phyloP scores from a whole-genome alignment of 2,888 invertebrate species.

The Napeogenes sylphis region DNA sequence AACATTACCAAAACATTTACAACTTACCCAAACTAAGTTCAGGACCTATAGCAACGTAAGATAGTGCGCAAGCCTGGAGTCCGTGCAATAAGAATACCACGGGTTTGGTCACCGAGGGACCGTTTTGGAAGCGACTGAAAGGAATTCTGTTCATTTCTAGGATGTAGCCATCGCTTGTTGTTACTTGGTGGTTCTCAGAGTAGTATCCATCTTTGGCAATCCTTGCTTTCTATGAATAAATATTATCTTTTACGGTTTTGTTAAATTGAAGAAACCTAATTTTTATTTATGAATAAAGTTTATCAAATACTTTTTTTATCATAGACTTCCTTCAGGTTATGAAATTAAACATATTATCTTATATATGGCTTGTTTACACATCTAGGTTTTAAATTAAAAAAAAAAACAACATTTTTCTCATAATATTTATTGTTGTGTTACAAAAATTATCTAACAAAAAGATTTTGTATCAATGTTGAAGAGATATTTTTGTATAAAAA shows the following conservation, averaged over 20 bases:
- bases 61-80: conserved; percentile 30
- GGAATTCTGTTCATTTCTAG: conserved; percentile 45
- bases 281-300: too few species aligned
- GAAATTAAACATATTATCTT: too few species aligned
- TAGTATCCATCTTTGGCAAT: conserved; percentile 37
- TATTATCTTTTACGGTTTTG: background rate
- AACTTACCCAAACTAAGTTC: conserved; percentile 35
- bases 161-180: conserved; percentile 44
- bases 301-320: too few species aligned
- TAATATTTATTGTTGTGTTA: too few species aligned
- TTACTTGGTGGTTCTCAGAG: conserved; percentile 38
- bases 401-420: too few species aligned
- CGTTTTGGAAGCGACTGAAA: conserved; percentile 28
- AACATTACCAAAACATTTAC: too few species aligned
- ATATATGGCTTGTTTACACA: too few species aligned
- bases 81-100: conserved; percentile 42
- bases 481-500: too few species aligned
- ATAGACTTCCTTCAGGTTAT: too few species aligned
- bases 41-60: conserved; percentile 31
- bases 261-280: background rate
- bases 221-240: conserved; percentile 22
- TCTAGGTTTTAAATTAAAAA: too few species aligned
- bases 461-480: too few species aligned
- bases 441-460: too few species aligned
- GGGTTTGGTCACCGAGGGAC: conserved; percentile 26